Conservation (phyloP, 2,888 invertebrate species). For the Helleia helle region DNA sequence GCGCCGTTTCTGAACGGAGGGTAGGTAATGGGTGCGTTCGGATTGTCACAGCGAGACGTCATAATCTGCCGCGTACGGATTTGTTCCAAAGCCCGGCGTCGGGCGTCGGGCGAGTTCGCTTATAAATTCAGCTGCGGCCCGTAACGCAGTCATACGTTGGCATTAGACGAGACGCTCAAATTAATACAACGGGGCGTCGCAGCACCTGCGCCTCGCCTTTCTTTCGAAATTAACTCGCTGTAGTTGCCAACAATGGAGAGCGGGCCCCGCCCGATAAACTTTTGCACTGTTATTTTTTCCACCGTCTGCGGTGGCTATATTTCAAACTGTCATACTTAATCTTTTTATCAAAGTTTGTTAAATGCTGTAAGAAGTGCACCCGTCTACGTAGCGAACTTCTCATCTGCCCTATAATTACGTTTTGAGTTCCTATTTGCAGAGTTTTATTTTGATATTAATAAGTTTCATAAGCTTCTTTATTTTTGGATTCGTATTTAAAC, state of each 20-base stretch:
- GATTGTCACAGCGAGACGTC: slow-evolving; percentile 37
- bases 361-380: slow-evolving; percentile 66
- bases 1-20: slow-evolving; percentile 24
- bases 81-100: slow-evolving; percentile 38
- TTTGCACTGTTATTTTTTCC: slow-evolving; percentile 62
- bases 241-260: slow-evolving; percentile 61
- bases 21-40: slow-evolving; percentile 26
- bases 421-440: slow-evolving; percentile 36
- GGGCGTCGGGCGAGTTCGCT: slow-evolving; percentile 48
- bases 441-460: slow-evolving; percentile 26
- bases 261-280: slow-evolving; percentile 43
- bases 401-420: slow-evolving; percentile 64
- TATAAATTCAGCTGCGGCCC: slow-evolving; percentile 56
- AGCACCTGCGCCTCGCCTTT: slow-evolving; percentile 63
- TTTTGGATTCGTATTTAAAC: slow-evolving; percentile 10
- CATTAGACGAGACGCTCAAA: slow-evolving; percentile 63
- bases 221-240: slow-evolving; percentile 67
- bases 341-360: slow-evolving; percentile 74
- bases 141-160: slow-evolving; percentile 57
- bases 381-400: slow-evolving; percentile 46
- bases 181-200: slow-evolving; percentile 53
- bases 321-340: slow-evolving; percentile 74
- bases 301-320: slow-evolving; percentile 63
- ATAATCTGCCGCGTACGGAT: slow-evolving; percentile 55
- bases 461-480: slow-evolving; percentile 16